Evolutionary conservation across 2,797 vertebrate genomes (phyloP).

Genomic region (Gouania willdenowi): DNA sequence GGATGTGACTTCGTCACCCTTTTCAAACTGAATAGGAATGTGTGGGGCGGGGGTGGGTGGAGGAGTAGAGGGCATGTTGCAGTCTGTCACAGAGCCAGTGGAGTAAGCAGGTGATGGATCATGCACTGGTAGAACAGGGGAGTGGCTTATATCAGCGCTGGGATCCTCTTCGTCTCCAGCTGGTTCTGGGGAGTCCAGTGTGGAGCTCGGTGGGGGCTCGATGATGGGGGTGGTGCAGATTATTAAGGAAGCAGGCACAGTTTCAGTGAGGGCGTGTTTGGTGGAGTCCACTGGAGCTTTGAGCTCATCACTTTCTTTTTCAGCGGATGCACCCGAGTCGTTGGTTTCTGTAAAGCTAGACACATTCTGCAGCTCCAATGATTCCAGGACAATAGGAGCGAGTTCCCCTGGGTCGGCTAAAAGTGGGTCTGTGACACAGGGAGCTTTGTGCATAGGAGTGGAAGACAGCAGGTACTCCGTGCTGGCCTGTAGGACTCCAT

Average conservation of each 20-base stretch:
- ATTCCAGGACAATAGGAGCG: constrained; percentile 8
- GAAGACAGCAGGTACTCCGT: constrained; percentile 54
- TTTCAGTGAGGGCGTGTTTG: constrained; percentile 6
- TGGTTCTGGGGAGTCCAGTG: constrained; percentile 33
- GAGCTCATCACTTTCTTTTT: background rate
- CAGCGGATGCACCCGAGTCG: constrained; percentile 10
- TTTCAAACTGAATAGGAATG: constrained; percentile 34
- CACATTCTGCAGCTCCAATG: constrained; percentile 1
- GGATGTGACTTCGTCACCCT: constrained; percentile 22
- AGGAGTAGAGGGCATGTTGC: background rate
- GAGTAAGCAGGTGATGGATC: constrained; percentile 30
- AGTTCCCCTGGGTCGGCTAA: constrained; percentile 36
- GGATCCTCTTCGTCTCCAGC: constrained; percentile 21
- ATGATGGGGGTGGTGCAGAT: constrained; percentile 44
- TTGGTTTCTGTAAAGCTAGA: constrained; percentile 5
- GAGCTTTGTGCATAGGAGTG: constrained; percentile 44
- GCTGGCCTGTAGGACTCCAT: constrained; percentile 15
- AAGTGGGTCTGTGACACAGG: constrained; percentile 48
- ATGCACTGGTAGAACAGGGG: constrained; percentile 26
- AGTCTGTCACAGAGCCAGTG: constrained; percentile 22
- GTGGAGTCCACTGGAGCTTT: constrained; percentile 16
- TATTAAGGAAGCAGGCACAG: constrained; percentile 22
- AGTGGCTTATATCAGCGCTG: background rate
- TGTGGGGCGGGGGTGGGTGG: constrained; percentile 7
- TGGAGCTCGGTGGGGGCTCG: constrained; percentile 37